phyloP scores from a whole-genome alignment of 1,140 invertebrate genomes.

The Planococcus citri region DNA sequence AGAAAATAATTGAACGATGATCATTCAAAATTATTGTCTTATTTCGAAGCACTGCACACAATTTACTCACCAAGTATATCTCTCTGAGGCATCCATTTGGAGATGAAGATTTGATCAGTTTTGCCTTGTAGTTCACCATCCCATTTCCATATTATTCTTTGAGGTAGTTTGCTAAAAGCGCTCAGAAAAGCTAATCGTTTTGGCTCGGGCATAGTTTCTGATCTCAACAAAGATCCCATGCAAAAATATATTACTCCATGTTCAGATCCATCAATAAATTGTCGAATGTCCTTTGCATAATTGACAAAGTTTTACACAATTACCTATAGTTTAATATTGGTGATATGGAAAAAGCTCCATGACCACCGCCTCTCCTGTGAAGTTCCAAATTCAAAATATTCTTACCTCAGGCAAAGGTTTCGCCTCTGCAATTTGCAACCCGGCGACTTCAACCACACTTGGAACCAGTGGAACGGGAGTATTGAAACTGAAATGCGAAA shows the following conservation, averaged over 20 bases:
- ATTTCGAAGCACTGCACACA: too few species aligned
- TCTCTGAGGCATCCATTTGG: slow-evolving; percentile 54
- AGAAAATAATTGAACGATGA: too few species aligned
- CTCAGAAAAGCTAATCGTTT: not conserved
- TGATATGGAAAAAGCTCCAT: too few species aligned
- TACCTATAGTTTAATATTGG: too few species aligned
- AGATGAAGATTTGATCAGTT: slow-evolving; percentile 46
- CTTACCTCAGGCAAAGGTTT: slow-evolving; percentile 29
- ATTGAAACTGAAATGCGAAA: slow-evolving; percentile 39
- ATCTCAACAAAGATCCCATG: not conserved
- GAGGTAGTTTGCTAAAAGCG: not conserved
- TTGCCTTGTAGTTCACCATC: slow-evolving; percentile 41
- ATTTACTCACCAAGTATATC: slow-evolving; percentile 47
- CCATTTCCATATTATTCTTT: slow-evolving; percentile 55
- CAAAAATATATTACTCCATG: not conserved
- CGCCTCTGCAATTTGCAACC: slow-evolving; percentile 38
- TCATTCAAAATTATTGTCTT: too few species aligned
- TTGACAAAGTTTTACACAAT: too few species aligned
- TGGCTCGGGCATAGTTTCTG: not conserved
- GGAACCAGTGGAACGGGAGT: slow-evolving; percentile 37
- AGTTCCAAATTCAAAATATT: too few species aligned
- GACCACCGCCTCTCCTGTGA: too few species aligned
- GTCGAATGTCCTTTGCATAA: not conserved
- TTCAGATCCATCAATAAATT: not conserved
- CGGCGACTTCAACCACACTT: slow-evolving; percentile 44